phyloP scores from a whole-genome alignment of 2,797 vertebrate genomes.

The Ciconia nigra region DNA sequence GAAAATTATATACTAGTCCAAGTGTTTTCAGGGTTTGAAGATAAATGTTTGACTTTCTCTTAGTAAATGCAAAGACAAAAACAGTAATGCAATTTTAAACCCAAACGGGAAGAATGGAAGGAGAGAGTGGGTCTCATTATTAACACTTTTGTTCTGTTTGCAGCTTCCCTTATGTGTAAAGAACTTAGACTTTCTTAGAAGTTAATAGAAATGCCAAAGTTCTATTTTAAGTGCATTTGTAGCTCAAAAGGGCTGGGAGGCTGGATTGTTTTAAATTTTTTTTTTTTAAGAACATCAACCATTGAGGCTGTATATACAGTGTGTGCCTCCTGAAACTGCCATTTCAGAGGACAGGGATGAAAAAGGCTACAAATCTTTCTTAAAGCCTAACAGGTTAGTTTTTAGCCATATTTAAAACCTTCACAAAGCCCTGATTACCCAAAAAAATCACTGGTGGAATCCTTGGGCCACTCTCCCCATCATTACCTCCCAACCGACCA shows the following conservation, averaged over 20 bases:
- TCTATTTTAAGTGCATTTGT: background rate
- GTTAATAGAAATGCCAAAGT: background rate
- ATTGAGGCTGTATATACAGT: background rate
- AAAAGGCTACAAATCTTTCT: background rate
- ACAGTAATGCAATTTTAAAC: background rate
- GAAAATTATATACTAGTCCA: background rate
- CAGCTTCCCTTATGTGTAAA: background rate
- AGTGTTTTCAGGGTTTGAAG: background rate
- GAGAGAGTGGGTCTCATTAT: background rate
- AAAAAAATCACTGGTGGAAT: background rate
- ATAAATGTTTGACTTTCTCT: background rate
- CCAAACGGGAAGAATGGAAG: background rate
- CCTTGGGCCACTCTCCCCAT: rapidly evolving
- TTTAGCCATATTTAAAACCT: background rate
- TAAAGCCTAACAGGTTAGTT: background rate
- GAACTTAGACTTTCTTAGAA: background rate
- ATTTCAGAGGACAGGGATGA: background rate
- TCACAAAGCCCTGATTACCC: background rate
- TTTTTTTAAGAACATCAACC: background rate
- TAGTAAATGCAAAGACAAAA: background rate
- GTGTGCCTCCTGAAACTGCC: background rate
- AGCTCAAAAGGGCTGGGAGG: background rate
- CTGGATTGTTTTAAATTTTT: rapidly evolving
- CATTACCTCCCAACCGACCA: too few species aligned
- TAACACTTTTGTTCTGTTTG: background rate